A percentile compares a stretch with the other conserved stretches of the same genome.
These are phyloP conservation scores for Noctua janthe DNA, from an alignment of 2,888 invertebrate genomes.

Conservation along the genomic window DNA sequence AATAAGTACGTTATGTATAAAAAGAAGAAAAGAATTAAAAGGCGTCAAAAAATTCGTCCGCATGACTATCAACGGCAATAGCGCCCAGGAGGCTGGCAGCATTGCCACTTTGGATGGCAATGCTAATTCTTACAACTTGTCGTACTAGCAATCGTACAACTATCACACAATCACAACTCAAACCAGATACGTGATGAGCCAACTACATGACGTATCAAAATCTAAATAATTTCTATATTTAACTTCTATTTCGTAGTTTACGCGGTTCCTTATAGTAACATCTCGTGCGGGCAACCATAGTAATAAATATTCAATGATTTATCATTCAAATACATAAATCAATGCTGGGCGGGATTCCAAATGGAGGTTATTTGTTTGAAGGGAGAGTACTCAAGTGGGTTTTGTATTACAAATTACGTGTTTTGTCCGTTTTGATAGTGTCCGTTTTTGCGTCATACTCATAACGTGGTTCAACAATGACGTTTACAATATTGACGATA, in stretches of 20 bases:
- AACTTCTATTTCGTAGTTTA: constrained; percentile 44
- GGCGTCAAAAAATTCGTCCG: too few relatives aligned
- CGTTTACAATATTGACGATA: too few relatives aligned
- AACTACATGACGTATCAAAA: constrained; percentile 33
- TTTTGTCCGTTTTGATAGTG: neutral
- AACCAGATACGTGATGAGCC: constrained; percentile 7
- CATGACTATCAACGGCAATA: too few relatives aligned
- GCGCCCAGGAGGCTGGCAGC: too few relatives aligned
- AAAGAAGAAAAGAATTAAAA: too few relatives aligned
- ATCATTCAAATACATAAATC: constrained; percentile 57
- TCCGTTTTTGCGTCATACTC: neutral
- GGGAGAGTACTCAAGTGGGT: constrained; percentile 42
- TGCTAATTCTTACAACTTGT: too few relatives aligned
- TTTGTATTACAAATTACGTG: constrained; percentile 37
- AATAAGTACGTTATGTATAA: too few relatives aligned
- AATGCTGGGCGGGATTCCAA: constrained; percentile 46
- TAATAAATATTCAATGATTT: constrained; percentile 63
- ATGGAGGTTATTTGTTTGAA: constrained; percentile 43
- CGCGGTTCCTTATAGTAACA: constrained; percentile 34
- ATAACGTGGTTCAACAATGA: too few relatives aligned
- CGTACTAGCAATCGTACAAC: constrained; percentile 3
- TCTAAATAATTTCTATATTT: constrained; percentile 62
- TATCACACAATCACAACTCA: constrained; percentile 9
- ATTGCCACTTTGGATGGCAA: too few relatives aligned
- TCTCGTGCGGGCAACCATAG: constrained; percentile 45